Base-by-base conservation (phyloP, 1,140 invertebrate genomes). In the Ladona fulva region DNA sequence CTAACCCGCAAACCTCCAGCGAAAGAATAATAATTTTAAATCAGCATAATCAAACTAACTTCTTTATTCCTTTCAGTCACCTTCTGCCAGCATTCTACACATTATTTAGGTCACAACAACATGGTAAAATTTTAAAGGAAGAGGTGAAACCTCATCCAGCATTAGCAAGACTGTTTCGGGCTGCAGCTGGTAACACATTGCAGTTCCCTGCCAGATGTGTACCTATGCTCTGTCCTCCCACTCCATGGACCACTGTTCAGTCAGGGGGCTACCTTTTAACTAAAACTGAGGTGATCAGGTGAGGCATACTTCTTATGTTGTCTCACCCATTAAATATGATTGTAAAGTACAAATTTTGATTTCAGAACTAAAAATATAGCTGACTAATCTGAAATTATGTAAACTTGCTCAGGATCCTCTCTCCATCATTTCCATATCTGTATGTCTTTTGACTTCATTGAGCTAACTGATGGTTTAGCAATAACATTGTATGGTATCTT, bases 131-230 rank as follows among this genome's bases (percentile, higher is more conserved):
- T 25, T 83, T 91, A 0, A 89, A 89, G 76, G 91, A 94, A 84
- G 92, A 95, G 86, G 88, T 95, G n/a, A 93, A 95, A 86, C 92
- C 94, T 24, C 94, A 96, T 88, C 94, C 94, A 16, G 82, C 89
- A 52, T 83, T 97, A 19, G 83, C 89, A 6, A 89, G 88, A 75
- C 82, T 96, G 44, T 92, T 92, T 81, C 87, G 88, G 29, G 89
- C 89, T 24, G 91, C 92, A 0, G 86, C 89, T 44, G 88, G 86
- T 42, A 88, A 91, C 81, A 87, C 87, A 8, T 85, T 97, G 77
- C 89, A 86, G 76, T 94, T 97, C 86, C 89, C 93, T 52, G 84
- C 90, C 0, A 85, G 85, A 78, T 85, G 92, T 74, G 82, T 95
- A 74, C 95, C 95, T 1, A 93, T 93, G 87, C 24, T 91, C 7